phyloP scores from a whole-genome alignment of 2,888 invertebrate species.

The Coenonympha arcania region DNA sequence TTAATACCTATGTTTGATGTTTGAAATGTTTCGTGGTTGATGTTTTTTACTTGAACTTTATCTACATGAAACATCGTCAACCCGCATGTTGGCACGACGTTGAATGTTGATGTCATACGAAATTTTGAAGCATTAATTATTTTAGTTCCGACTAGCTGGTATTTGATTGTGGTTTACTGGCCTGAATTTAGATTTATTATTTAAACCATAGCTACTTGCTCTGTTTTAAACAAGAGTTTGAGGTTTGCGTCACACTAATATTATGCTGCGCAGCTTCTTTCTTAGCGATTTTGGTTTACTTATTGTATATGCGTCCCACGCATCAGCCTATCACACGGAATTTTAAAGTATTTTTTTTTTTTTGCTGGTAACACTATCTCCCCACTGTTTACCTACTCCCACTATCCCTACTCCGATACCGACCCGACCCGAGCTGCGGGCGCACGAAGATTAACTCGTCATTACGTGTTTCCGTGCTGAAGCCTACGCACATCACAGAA shows the following conservation, averaged over 20 bases:
- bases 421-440: too few relatives aligned
- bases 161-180: slow-evolving; percentile 10
- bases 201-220: slow-evolving; percentile 1
- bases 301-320: too few relatives aligned
- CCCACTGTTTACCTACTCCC: too few relatives aligned
- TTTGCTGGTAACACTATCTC: too few relatives aligned
- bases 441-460: too few relatives aligned
- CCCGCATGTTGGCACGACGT: slow-evolving; percentile 14
- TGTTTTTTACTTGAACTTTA: slow-evolving; percentile 4
- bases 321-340: too few relatives aligned
- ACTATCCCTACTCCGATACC: too few relatives aligned
- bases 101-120: slow-evolving; percentile 16
- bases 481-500: too few relatives aligned
- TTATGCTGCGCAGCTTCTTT: too few relatives aligned
- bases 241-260: not conserved
- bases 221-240: slow-evolving; percentile 3
- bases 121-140: slow-evolving; percentile 12
- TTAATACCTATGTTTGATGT: slow-evolving; percentile 11
- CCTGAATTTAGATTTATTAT: slow-evolving; percentile 7
- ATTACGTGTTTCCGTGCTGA: too few relatives aligned
- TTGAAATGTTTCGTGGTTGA: slow-evolving; percentile 2
- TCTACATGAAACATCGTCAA: slow-evolving; percentile 9
- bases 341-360: too few relatives aligned
- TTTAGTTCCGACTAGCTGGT: not conserved
- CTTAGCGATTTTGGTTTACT: too few relatives aligned